Conservation (phyloP, 2,113 vertebrate genomes). For the Trematomus loennbergii region DNA sequence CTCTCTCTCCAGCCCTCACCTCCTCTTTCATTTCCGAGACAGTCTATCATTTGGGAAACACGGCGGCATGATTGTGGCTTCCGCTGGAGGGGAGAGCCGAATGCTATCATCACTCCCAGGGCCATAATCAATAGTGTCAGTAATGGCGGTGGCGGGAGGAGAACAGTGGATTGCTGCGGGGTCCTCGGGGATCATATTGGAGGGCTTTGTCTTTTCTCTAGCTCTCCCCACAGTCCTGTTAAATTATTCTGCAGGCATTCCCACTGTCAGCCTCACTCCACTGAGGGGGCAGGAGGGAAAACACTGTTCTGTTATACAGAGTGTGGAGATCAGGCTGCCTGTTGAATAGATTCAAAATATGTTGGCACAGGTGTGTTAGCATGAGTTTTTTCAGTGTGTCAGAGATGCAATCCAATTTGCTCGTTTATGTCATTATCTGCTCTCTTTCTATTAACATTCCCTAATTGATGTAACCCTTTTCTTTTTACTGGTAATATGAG, state of each 20-base stretch:
- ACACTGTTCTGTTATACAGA: conserved; percentile 42
- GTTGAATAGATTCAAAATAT: conserved; percentile 38
- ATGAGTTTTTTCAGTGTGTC: neutral
- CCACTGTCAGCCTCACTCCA: conserved; percentile 43
- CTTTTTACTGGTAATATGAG: conserved; percentile 1
- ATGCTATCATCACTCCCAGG: conserved; percentile 88
- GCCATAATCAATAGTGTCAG: conserved; percentile 85
- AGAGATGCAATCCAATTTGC: neutral
- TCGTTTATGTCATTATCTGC: neutral
- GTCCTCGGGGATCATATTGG: conserved; percentile 74
- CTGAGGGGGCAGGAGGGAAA: conserved; percentile 42
- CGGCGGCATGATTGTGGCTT: conserved; percentile 83
- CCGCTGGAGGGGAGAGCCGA: conserved; percentile 81
- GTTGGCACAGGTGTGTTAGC: conserved; percentile 3
- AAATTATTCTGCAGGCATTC: conserved; percentile 68
- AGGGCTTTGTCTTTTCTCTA: conserved; percentile 71
- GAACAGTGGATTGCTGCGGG: conserved; percentile 66
- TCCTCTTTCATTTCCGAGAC: conserved; percentile 83
- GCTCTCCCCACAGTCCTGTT: conserved; percentile 61
- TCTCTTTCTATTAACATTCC: conserved; percentile 4
- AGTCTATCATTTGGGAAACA: conserved; percentile 85
- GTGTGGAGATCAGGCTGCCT: conserved; percentile 37
- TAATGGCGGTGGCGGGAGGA: conserved; percentile 70
- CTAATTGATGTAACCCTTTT: conserved; percentile 7
- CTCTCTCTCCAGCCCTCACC: conserved; percentile 73